Percentiles rank a stretch among this genome's conserved stretches.
These are phyloP conservation scores for Trematomus loennbergii DNA, from an alignment of 2,113 vertebrate genomes.

Conservation along the genomic window DNA sequence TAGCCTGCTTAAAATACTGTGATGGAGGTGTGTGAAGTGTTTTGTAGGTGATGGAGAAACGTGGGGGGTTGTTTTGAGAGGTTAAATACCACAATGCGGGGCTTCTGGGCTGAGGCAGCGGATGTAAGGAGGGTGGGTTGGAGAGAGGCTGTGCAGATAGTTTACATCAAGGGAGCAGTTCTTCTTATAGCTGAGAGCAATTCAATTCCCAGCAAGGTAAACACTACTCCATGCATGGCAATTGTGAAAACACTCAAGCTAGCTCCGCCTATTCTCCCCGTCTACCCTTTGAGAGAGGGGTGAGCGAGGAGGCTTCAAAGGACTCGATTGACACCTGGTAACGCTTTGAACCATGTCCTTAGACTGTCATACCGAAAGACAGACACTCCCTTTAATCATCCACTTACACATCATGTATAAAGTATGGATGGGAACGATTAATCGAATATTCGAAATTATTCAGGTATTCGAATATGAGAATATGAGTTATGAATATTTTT, in stretches of 20 bases:
- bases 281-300: constrained; percentile 49
- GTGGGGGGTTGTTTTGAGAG: constrained; percentile 26
- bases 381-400: constrained; percentile 57
- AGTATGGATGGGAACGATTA: too few relatives aligned
- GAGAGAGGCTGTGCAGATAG: constrained; percentile 31
- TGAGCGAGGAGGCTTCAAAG: constrained; percentile 74
- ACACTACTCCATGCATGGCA: constrained; percentile 13
- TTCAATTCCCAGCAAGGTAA: constrained; percentile 43
- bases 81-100: constrained; percentile 36
- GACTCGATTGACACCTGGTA: constrained; percentile 60
- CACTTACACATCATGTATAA: constrained; percentile 56
- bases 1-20: constrained; percentile 45
- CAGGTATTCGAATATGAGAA: too few relatives aligned
- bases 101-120: neutral
- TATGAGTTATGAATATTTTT: too few relatives aligned
- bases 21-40: constrained; percentile 51
- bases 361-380: constrained; percentile 60
- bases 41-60: constrained; percentile 24
- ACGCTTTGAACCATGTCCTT: constrained; percentile 76
- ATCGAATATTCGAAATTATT: too few relatives aligned
- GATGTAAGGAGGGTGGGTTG: neutral
- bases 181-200: constrained; percentile 36
- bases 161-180: constrained; percentile 34
- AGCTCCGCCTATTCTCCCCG: constrained; percentile 31
- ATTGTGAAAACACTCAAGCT: constrained; percentile 33